Evolutionary conservation across 2,797 vertebrate genomes (phyloP).

Genomic region (Oryzias sinensis): DNA sequence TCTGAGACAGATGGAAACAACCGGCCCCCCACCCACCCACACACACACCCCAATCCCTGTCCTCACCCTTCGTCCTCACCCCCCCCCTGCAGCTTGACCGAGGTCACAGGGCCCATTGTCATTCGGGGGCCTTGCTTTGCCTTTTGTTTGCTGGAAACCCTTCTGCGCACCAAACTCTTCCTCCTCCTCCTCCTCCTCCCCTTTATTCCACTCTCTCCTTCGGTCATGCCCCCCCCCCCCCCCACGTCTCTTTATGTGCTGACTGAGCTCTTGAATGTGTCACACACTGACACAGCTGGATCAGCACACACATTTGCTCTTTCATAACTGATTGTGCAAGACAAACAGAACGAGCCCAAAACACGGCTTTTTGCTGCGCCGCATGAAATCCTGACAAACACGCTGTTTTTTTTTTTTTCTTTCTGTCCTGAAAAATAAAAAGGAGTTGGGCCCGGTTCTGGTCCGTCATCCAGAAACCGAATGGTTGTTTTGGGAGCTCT

Average conservation of each 20-base stretch:
- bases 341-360: no score
- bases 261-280: conserved; percentile 43
- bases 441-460: not conserved
- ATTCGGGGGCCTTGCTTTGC: conserved; percentile 60
- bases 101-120: conserved; percentile 80
- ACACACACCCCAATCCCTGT: not conserved
- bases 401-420: no score
- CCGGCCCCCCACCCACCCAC: conserved; percentile 20
- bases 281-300: conserved; percentile 50
- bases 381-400: no score
- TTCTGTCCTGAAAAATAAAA: not conserved
- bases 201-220: conserved; percentile 54
- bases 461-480: conserved; percentile 9
- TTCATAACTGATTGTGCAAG: no score
- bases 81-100: conserved; percentile 40
- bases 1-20: conserved; percentile 72
- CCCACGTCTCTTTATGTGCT: conserved; percentile 34
- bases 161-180: conserved; percentile 61
- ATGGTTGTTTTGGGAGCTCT: conserved; percentile 14
- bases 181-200: conserved; percentile 35
- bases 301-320: conserved; percentile 8
- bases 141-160: conserved; percentile 74
- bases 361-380: no score
- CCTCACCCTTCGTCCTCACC: not conserved
- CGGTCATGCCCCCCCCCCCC: conserved; percentile 23